Conservation (phyloP, 2,888 invertebrate species). For the Oeneis ivallda region DNA sequence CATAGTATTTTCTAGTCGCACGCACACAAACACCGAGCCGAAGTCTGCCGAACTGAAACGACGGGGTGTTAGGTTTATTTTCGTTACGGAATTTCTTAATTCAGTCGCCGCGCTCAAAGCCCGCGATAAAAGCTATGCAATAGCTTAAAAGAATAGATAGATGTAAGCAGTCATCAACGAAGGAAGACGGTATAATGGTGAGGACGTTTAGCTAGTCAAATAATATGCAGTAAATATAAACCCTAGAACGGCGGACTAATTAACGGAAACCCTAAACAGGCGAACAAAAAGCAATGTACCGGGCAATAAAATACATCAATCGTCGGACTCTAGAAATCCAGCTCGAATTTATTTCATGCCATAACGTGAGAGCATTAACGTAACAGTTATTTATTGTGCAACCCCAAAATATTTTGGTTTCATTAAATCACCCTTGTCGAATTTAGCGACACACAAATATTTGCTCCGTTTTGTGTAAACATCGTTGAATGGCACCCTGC, state of each 20-base stretch:
- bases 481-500: slow-evolving; percentile 59
- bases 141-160: no score
- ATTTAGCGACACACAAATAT: slow-evolving; percentile 64
- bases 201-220: no score
- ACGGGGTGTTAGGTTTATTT: no score
- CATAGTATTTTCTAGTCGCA: no score
- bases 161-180: no score
- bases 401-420: slow-evolving; percentile 65
- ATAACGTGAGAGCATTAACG: slow-evolving; percentile 36
- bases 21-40: no score
- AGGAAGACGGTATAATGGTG: no score
- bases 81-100: no score
- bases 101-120: no score
- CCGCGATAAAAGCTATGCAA: no score
- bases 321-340: slow-evolving; percentile 18
- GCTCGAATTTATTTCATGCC: slow-evolving; percentile 35
- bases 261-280: not conserved
- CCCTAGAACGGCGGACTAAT: not conserved
- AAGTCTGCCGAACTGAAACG: no score
- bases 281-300: not conserved
- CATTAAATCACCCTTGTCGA: slow-evolving; percentile 68
- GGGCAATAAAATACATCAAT: slow-evolving; percentile 7
- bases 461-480: slow-evolving; percentile 64
- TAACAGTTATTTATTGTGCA: slow-evolving; percentile 40
- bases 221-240: not conserved